Conservation (phyloP, 2,888 invertebrate genomes). For the Ferrisia virgata region DNA sequence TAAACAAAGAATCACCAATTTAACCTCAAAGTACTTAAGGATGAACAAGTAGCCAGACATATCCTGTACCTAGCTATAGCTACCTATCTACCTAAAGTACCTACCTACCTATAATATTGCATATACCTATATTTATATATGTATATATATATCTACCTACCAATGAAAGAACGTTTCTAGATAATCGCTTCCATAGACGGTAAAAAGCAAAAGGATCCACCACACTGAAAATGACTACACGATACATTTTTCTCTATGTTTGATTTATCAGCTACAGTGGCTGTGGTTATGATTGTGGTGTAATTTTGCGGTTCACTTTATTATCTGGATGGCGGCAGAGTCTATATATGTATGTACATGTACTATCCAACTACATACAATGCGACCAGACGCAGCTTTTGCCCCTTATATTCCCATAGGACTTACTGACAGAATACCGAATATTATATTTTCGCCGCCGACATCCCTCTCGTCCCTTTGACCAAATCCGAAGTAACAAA, state of each 20-base stretch:
- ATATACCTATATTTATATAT: no score
- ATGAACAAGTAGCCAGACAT: no score
- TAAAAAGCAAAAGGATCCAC: not conserved
- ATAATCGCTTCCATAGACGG: not conserved
- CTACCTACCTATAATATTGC: no score
- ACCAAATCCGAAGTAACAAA: not conserved
- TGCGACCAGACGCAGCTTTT: not conserved
- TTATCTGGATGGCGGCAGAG: not conserved
- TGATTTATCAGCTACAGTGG: not conserved
- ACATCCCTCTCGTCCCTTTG: no score
- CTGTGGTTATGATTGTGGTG: slow-evolving; percentile 6
- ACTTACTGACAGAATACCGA: slow-evolving; percentile 7
- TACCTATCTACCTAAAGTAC: no score
- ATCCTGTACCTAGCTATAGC: no score
- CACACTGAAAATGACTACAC: not conserved
- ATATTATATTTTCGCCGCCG: slow-evolving; percentile 26
- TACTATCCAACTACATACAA: no score
- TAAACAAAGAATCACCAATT: not conserved
- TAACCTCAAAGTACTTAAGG: no score
- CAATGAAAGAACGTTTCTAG: not conserved
- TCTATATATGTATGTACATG: no score
- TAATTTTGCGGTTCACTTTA: slow-evolving; percentile 20
- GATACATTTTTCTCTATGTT: slow-evolving; percentile 15
- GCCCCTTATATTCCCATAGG: slow-evolving; percentile 7
- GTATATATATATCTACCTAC: not conserved